Conservation (phyloP, 2,888 invertebrate species). For the Punctoribates punctum region DNA sequence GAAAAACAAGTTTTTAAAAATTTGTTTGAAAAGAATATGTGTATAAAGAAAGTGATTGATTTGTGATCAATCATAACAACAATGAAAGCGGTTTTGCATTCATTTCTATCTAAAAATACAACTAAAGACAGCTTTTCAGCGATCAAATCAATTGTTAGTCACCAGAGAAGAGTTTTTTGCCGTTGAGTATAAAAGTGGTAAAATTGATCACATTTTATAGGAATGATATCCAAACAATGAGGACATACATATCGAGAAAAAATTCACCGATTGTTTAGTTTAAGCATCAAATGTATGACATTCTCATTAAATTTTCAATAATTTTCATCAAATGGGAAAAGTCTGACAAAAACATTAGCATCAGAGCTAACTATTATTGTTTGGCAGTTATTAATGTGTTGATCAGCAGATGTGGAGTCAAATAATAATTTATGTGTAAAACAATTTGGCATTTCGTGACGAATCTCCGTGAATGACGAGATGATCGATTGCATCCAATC, state of each 20-base stretch:
- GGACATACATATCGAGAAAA: not conserved
- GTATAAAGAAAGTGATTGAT: conserved; percentile 18
- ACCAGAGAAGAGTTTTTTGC: not conserved
- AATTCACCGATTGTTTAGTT: not conserved
- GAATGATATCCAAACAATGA: not conserved
- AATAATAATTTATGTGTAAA: conserved; percentile 34
- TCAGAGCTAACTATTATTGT: not conserved
- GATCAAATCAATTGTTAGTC: not conserved
- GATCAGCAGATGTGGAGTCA: conserved; percentile 33
- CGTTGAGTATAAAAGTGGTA: not conserved
- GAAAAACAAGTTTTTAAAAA: not conserved
- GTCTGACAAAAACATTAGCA: not conserved
- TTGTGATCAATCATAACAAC: conserved; percentile 31
- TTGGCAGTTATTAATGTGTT: conserved; percentile 38
- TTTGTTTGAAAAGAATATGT: not conserved
- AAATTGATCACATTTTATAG: not conserved
- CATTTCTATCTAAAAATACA: not conserved
- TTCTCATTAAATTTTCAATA: conserved; percentile 23
- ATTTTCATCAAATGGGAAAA: not conserved
- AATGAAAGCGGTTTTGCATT: not conserved
- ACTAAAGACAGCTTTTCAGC: conserved; percentile 3
- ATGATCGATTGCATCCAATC: conserved; percentile 34
- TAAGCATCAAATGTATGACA: conserved; percentile 8
- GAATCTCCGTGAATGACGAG: conserved; percentile 36
- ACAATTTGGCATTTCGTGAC: conserved; percentile 38